These are phyloP conservation scores for Ichneumoninae sp. DNA, from an alignment of 2,888 invertebrate species.

Conservation along the genomic window DNA sequence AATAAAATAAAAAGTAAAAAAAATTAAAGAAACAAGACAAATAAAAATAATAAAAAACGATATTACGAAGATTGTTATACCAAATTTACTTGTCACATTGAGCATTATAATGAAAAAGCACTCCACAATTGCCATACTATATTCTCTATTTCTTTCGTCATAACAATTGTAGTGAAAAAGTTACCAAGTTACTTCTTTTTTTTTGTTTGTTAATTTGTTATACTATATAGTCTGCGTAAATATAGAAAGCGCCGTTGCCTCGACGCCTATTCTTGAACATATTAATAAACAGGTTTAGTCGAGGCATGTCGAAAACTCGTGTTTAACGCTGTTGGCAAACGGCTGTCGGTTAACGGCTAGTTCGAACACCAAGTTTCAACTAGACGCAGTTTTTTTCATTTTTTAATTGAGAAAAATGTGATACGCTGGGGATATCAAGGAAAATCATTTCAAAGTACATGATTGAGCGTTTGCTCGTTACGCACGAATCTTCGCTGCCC, in stretches of 20 bases:
- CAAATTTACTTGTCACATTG: constrained; percentile 58
- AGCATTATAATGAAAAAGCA: constrained; percentile 68
- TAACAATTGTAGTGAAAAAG: constrained; percentile 70
- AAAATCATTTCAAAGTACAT: constrained; percentile 49
- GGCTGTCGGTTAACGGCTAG: constrained; percentile 3
- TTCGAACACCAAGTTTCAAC: constrained; percentile 20
- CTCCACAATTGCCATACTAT: constrained; percentile 64
- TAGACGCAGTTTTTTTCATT: constrained; percentile 24
- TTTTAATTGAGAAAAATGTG: constrained; percentile 39
- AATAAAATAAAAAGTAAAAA: constrained; percentile 19
- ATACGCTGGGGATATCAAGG: constrained; percentile 42
- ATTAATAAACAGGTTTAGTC: constrained; percentile 71
- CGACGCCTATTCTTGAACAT: constrained; percentile 71
- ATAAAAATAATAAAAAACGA: constrained; percentile 58
- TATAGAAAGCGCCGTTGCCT: constrained; percentile 60
- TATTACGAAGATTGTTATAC: constrained; percentile 49
- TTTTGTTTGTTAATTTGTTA: constrained; percentile 23
- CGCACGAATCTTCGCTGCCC: constrained; percentile 67
- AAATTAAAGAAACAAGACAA: constrained; percentile 41
- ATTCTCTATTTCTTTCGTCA: constrained; percentile 54
- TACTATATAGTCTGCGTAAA: constrained; percentile 29
- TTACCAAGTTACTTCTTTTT: constrained; percentile 55
- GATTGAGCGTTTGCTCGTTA: constrained; percentile 16
- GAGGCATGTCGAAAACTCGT: constrained; percentile 67
- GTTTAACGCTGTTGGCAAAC: constrained; percentile 35